phyloP scores from a whole-genome alignment of 1,140 invertebrate genomes.

The Euura lappo region DNA sequence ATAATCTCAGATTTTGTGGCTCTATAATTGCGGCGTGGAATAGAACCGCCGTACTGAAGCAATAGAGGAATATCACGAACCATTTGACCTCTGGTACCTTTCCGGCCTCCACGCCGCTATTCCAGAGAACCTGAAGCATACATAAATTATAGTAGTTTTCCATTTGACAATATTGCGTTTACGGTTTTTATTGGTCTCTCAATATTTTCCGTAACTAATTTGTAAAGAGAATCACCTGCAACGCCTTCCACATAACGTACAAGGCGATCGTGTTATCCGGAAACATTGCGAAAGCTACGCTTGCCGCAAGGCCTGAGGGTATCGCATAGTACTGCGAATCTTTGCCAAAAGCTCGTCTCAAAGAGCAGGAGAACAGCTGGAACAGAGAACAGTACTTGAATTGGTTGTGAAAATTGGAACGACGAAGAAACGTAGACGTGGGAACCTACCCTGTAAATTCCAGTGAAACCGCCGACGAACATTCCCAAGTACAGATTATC shows the following conservation, averaged over 20 bases:
- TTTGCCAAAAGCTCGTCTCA: conserved; percentile 62
- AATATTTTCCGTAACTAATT: not conserved
- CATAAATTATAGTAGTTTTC: conserved; percentile 3
- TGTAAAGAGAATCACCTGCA: conserved; percentile 62
- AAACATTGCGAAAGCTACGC: conserved; percentile 68
- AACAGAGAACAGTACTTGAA: conserved; percentile 35
- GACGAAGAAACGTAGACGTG: not conserved
- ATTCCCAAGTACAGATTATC: conserved; percentile 66
- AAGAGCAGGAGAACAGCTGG: conserved; percentile 66
- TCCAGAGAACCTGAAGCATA: conserved; percentile 65
- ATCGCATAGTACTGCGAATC: conserved; percentile 68
- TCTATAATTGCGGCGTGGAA: conserved; percentile 84
- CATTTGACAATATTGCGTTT: not conserved
- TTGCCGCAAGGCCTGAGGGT: conserved; percentile 69
- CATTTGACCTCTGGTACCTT: conserved; percentile 67
- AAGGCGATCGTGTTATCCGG: conserved; percentile 72
- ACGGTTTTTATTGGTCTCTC: not conserved
- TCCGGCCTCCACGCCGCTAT: conserved; percentile 63
- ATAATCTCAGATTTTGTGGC: conserved; percentile 77
- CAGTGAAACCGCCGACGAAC: conserved; percentile 70
- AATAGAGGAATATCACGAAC: conserved; percentile 75
- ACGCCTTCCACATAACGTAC: conserved; percentile 75
- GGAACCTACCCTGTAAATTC: conserved; percentile 66
- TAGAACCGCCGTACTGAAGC: conserved; percentile 77
- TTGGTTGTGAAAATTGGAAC: not conserved